Conservation (phyloP, 2,888 invertebrate species). For the Amphimallon solstitiale region DNA sequence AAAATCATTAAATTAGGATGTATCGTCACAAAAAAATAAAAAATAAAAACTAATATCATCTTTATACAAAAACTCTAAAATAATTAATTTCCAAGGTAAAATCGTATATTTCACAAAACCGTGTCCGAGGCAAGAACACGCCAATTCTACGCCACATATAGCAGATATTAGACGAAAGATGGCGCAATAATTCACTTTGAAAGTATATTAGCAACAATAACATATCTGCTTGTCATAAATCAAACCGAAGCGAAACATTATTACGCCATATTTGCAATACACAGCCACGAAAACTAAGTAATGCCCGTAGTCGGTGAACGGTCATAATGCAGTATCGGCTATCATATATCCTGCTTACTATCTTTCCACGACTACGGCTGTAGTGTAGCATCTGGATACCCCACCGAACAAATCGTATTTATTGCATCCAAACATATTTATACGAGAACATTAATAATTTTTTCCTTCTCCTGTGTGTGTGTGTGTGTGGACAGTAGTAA, state of each 20-base stretch:
- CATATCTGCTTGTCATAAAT: conserved; percentile 18
- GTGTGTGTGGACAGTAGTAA: conserved; percentile 21
- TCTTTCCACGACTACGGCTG: conserved; percentile 50
- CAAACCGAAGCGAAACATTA: conserved; percentile 16
- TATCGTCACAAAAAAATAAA: too few relatives aligned
- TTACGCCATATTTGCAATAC: conserved; percentile 27
- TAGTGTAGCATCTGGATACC: conserved; percentile 48
- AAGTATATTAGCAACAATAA: conserved; percentile 25
- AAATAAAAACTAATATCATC: too few relatives aligned
- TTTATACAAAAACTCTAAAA: too few relatives aligned
- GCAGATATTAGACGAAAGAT: conserved; percentile 22
- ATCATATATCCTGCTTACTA: conserved; percentile 58
- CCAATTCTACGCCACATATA: not conserved
- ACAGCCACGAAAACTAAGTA: conserved; percentile 47
- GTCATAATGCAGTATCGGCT: conserved; percentile 57
- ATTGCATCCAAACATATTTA: conserved; percentile 57
- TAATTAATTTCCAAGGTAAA: too few relatives aligned
- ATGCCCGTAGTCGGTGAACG: conserved; percentile 47
- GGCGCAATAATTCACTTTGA: conserved; percentile 24
- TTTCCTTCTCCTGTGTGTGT: too few relatives aligned
- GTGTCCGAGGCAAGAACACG: too few relatives aligned
- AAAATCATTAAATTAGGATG: too few relatives aligned
- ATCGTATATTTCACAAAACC: too few relatives aligned
- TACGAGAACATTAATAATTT: conserved; percentile 55
- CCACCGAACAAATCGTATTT: conserved; percentile 49